Base-by-base conservation (phyloP, 1,140 invertebrate genomes). In the Oreohelix idahoensis region DNA sequence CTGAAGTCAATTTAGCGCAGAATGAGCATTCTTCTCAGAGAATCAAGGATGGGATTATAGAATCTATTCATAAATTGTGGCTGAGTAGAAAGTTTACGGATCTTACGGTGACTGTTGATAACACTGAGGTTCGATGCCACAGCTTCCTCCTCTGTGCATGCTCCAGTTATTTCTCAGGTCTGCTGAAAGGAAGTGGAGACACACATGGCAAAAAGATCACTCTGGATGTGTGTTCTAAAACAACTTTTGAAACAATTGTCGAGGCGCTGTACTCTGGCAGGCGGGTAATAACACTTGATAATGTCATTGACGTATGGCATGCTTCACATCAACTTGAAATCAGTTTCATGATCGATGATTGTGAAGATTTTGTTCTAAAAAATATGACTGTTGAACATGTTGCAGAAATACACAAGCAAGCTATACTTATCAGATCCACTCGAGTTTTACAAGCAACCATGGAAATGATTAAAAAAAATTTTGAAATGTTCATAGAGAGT, bases 281-380 rank as follows among this genome's bases (percentile, higher is more conserved):
- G 26, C 32, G 66, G 38, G n/a, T 79, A 26, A 26, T 79, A 1
- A 79, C 53, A 1, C 0, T 4, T 11, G 26, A 26, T 5, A 79
- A 79, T 35, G 58, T 69, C 15, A 38, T 66, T n/a, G 58, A 79
- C 13, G 5, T 79, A 5, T 79, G 77, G 77, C 58, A 66, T 39
- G 77, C 77, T 66, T 51, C 36, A 23, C 49, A 69, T 66, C 5
- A 51, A 36, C 77, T 79, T 36, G 13, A 79, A 42, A 79, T 79
- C 17, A 23, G 29, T n/a, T 79, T 79, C 36, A 53, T 79, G 15
- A 4, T 66, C 17, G 15, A 13, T 23, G 53, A 38, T 10, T 79
- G 77, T 45, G 77, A 79, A n/a, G 45, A 63, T 10, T 79, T 63
- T 69, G 23, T 79, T 15, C 4, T 79, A 20, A 42, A 66, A 49